phyloP scores from a whole-genome alignment of 2,113 vertebrate species.

The Passer domesticus region DNA sequence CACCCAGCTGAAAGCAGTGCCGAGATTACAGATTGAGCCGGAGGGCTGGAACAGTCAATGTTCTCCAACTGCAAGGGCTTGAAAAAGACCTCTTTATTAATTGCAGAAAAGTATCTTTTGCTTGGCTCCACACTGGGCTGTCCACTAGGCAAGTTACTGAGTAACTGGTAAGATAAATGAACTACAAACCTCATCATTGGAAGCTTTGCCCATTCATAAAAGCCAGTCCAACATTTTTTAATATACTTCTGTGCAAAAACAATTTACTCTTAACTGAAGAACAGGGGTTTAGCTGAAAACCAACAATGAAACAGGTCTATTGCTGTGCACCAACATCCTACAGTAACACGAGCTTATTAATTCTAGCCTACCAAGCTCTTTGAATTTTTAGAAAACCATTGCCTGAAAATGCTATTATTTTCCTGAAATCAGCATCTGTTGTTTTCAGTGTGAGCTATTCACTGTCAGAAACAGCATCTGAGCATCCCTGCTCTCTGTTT shows the following conservation, averaged over 20 bases:
- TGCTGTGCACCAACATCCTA: not conserved
- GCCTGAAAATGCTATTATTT: slow-evolving; percentile 50
- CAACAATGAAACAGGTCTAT: not conserved
- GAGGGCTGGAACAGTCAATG: not conserved
- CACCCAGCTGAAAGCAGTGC: not conserved
- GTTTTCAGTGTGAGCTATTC: slow-evolving; percentile 38
- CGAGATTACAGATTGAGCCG: not conserved
- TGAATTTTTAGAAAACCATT: slow-evolving; percentile 10
- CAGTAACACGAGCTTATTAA: not conserved
- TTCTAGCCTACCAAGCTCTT: not conserved
- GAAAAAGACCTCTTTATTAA: not conserved
- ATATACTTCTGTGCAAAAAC: not conserved
- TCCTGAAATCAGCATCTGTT: slow-evolving; percentile 64
- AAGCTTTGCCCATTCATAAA: not conserved
- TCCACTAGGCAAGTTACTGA: not conserved
- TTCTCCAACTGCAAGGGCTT: not conserved
- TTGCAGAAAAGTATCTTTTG: not conserved
- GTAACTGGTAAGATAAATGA: not conserved
- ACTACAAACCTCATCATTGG: not conserved
- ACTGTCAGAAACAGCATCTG: slow-evolving; percentile 8
- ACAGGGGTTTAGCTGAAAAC: not conserved
- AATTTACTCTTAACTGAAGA: not conserved
- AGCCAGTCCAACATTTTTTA: not conserved
- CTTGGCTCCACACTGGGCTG: not conserved
- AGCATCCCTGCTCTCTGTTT: slow-evolving; percentile 9